Conservation (phyloP, 2,797 vertebrate species). For the Takifugu rubripes region DNA sequence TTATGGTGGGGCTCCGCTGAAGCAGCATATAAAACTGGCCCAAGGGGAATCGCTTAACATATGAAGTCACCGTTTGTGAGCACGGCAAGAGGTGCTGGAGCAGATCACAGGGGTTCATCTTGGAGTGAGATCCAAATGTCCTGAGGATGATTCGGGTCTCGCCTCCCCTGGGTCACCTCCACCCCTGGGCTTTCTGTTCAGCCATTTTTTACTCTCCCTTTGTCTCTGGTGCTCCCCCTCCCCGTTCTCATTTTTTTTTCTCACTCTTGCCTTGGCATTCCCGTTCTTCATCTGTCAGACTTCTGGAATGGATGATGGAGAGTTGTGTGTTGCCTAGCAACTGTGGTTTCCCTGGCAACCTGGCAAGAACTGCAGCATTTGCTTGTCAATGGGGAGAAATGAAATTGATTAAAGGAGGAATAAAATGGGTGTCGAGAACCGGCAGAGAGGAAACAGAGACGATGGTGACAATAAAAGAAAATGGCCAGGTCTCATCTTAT, state of each 20-base stretch:
- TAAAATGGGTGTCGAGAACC: constrained; percentile 61
- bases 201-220: constrained; percentile 4
- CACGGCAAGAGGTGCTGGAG: background rate
- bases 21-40: background rate
- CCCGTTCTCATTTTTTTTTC: constrained; percentile 12
- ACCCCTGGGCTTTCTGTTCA: constrained; percentile 15
- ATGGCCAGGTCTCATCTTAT: background rate
- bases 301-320: constrained; percentile 82
- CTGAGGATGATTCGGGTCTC: background rate
- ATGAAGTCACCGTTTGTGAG: background rate
- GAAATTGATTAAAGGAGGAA: constrained; percentile 77
- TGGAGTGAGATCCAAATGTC: constrained; percentile 2
- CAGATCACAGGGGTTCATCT: constrained; percentile 2
- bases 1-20: background rate
- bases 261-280: constrained; percentile 38
- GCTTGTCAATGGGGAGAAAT: constrained; percentile 71
- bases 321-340: constrained; percentile 82
- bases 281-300: constrained; percentile 72
- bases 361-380: constrained; percentile 67
- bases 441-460: constrained; percentile 11
- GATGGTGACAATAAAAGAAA: constrained; percentile 16
- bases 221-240: constrained; percentile 3
- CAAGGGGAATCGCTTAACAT: background rate
- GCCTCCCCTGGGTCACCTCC: constrained; percentile 20
- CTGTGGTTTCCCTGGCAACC: constrained; percentile 75